Evolutionary conservation across 2,113 vertebrate genomes (phyloP), one percentile per base, ranked within the genome.

Genomic region (Ictalurus furcatus): DNA sequence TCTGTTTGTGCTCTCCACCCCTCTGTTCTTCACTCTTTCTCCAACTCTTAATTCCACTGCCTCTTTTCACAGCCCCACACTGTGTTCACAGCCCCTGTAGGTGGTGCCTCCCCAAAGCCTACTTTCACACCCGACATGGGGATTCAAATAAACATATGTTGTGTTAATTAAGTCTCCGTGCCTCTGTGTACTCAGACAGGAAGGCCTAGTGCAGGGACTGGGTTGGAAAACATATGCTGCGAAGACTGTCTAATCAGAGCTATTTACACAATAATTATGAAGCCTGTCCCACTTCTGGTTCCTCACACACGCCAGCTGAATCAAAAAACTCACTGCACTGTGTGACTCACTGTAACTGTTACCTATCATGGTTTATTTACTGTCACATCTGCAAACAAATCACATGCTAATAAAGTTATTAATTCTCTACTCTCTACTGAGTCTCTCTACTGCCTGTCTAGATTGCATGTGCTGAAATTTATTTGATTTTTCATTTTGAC

Each of bases 101-200:
- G 95, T 91, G 94, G 93, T 90, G 91, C 92, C 92, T 94, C 92
- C 92, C 82, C 88, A 91, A 90, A 93, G 93, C 93, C 93, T 93
- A 86, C 87, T 89, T 95, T 96, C 94, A 94, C 95, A 96, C 95
- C 90, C 93, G 84, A 84, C 73, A 92, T 78, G 37, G 91, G 91
- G 92, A 94, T 95, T 93, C 92, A 90, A 94, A 96, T 94, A 94
- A 96, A 94, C 95, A 96, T 96, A 96, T 96, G 95, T 93, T 91
- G 94, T 34, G 94, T 96, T 96, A 94, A 96, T 95, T 95, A 94
- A 74, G 89, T 93, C 90, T 84, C 86, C 1, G 86, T 88, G 90
- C 90, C 89, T 80, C 11, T 88, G 90, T 14, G 86, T 2, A 69
- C 58, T 88, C 78, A 88, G 89, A 94, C 93, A 93, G 93, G 92